phyloP scores from a whole-genome alignment of 2,888 invertebrate genomes.

The Cataglyphis livida region DNA sequence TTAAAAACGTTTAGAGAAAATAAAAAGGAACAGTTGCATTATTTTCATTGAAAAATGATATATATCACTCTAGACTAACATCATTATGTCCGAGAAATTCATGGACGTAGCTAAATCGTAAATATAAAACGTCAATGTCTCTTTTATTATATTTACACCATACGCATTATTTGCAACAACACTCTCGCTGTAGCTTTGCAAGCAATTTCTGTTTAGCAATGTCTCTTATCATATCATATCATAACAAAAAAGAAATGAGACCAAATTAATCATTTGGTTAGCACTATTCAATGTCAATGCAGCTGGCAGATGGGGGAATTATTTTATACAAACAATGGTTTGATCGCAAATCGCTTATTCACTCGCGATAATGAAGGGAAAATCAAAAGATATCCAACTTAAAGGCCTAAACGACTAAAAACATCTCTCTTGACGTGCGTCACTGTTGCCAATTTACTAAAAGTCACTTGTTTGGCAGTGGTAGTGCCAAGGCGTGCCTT shows the following conservation, averaged over 20 bases:
- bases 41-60: background rate
- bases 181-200: background rate
- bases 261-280: background rate
- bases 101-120: background rate
- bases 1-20: background rate
- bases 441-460: slow-evolving; percentile 80
- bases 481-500: slow-evolving; percentile 81
- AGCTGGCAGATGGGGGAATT: slow-evolving; percentile 28
- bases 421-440: slow-evolving; percentile 81
- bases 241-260: background rate
- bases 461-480: slow-evolving; percentile 82
- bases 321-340: slow-evolving; percentile 71
- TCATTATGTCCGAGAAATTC: slow-evolving; percentile 21
- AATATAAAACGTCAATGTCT: slow-evolving; percentile 7
- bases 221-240: background rate
- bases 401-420: slow-evolving; percentile 83
- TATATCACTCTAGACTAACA: background rate
- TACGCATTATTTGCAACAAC: background rate
- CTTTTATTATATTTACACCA: slow-evolving; percentile 29
- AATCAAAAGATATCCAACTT: slow-evolving; percentile 54
- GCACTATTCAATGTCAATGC: background rate
- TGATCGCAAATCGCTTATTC: slow-evolving; percentile 35
- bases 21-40: background rate
- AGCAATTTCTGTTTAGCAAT: background rate
- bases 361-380: background rate